A percentile compares a stretch with the other conserved stretches of the same genome.
phyloP scores from a whole-genome alignment of 2,888 invertebrate genomes.

The Drosophila yooni region DNA sequence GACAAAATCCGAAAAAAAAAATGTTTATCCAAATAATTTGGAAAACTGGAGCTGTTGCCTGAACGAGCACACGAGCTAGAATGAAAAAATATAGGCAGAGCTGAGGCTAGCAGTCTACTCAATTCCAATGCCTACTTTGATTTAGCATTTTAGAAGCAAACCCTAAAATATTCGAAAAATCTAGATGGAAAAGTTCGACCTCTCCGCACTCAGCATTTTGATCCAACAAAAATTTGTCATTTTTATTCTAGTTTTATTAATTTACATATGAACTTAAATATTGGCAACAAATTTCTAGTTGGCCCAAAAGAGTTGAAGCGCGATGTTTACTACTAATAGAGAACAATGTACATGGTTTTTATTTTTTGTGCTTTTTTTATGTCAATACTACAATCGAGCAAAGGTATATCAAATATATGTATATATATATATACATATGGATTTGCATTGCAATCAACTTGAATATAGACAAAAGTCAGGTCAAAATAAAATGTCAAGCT shows the following conservation, averaged over 20 bases:
- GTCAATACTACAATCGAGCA: slow-evolving; percentile 24
- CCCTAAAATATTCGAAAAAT: no score
- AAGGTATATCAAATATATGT: slow-evolving; percentile 9
- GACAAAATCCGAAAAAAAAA: no score
- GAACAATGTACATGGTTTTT: slow-evolving; percentile 15
- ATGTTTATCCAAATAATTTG: no score
- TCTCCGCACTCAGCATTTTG: no score
- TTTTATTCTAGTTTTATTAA: slow-evolving; percentile 9
- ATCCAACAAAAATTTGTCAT: background rate
- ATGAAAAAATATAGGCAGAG: no score
- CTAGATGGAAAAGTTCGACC: no score
- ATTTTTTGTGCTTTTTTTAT: slow-evolving; percentile 32
- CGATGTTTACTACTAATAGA: slow-evolving; percentile 16
- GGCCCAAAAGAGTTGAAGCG: slow-evolving; percentile 14
- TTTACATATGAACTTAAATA: slow-evolving; percentile 9
- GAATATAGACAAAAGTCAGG: slow-evolving; percentile 27
- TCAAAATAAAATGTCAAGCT: slow-evolving; percentile 26
- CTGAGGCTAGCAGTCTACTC: no score
- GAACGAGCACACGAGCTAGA: no score
- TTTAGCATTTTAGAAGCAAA: no score
- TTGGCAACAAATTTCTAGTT: slow-evolving; percentile 8
- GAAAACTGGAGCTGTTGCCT: no score
- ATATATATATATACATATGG: slow-evolving; percentile 17
- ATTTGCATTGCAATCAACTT: slow-evolving; percentile 37
- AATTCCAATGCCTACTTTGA: no score